Conservation (phyloP, 2,797 vertebrate genomes). For the Clarias fuscus region DNA sequence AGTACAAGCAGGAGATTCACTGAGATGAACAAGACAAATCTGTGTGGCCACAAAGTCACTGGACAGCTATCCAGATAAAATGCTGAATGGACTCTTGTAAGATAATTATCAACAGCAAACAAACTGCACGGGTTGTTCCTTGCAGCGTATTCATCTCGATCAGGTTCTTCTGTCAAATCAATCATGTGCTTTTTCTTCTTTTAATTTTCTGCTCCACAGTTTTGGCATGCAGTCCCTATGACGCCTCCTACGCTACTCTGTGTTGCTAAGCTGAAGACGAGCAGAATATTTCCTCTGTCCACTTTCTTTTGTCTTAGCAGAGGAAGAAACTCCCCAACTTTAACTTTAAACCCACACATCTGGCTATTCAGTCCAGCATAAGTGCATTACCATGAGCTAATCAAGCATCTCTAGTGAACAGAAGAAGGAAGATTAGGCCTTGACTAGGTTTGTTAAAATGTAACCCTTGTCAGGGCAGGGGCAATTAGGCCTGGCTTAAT, state of each 20-base stretch:
- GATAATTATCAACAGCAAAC: conserved; percentile 45
- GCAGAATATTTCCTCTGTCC: conserved; percentile 50
- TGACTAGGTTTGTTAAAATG: conserved; percentile 20
- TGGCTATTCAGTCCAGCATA: conserved; percentile 13
- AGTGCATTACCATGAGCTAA: background rate
- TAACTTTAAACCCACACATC: conserved; percentile 16
- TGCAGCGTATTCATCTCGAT: conserved; percentile 38
- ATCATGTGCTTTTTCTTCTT: conserved; percentile 32
- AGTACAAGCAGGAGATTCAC: conserved; percentile 44
- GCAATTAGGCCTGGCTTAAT: too few species aligned
- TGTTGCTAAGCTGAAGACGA: conserved; percentile 52
- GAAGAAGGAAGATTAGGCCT: conserved; percentile 21
- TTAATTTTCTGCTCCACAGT: conserved; percentile 39
- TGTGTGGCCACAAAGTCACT: conserved; percentile 38
- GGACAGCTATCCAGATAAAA: conserved; percentile 44
- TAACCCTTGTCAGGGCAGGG: too few species aligned
- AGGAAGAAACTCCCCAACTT: conserved; percentile 43
- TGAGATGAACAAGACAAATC: conserved; percentile 43
- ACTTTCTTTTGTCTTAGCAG: conserved; percentile 56
- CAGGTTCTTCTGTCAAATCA: conserved; percentile 46
- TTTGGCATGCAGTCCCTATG: conserved; percentile 45
- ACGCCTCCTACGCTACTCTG: conserved; percentile 52
- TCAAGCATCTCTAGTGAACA: conserved; percentile 12
- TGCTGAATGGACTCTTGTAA: conserved; percentile 41
- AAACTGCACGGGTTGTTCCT: conserved; percentile 30